Conservation (phyloP, 2,888 invertebrate species). For the Phasia obesa region DNA sequence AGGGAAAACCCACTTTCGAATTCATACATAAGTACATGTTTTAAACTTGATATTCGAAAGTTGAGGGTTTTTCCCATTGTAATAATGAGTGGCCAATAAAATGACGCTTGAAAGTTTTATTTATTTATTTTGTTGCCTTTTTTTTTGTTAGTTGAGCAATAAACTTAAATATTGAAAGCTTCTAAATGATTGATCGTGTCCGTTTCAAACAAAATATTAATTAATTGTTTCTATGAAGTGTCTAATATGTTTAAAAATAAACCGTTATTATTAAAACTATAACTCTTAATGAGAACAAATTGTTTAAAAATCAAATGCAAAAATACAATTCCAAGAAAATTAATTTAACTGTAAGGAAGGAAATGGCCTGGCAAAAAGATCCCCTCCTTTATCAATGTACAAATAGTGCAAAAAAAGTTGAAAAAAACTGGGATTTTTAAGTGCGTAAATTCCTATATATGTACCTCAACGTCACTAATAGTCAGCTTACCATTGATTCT, state of each 20-base stretch:
- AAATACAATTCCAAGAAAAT: no score
- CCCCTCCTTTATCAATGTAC: no score
- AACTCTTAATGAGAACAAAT: background rate
- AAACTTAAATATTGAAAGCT: background rate
- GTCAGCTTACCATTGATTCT: background rate
- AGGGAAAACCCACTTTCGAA: conserved; percentile 65
- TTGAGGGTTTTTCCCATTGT: conserved; percentile 60
- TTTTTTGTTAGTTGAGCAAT: conserved; percentile 11
- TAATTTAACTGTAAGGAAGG: no score
- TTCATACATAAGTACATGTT: conserved; percentile 2
- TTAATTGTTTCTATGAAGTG: no score
- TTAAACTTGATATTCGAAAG: conserved; percentile 67
- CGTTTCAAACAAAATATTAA: background rate
- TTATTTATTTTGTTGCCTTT: no score
- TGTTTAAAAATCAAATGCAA: no score
- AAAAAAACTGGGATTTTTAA: background rate
- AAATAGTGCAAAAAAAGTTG: no score
- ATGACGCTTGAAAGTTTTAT: background rate
- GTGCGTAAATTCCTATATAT: conserved; percentile 8
- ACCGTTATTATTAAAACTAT: background rate
- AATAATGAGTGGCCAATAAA: conserved; percentile 40
- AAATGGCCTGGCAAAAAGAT: background rate
- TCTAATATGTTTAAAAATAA: background rate
- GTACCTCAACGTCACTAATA: background rate
- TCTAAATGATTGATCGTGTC: background rate